These are phyloP conservation scores for Amphiprion ocellaris DNA, from an alignment of 2,113 vertebrate species.

Conservation along the genomic window DNA sequence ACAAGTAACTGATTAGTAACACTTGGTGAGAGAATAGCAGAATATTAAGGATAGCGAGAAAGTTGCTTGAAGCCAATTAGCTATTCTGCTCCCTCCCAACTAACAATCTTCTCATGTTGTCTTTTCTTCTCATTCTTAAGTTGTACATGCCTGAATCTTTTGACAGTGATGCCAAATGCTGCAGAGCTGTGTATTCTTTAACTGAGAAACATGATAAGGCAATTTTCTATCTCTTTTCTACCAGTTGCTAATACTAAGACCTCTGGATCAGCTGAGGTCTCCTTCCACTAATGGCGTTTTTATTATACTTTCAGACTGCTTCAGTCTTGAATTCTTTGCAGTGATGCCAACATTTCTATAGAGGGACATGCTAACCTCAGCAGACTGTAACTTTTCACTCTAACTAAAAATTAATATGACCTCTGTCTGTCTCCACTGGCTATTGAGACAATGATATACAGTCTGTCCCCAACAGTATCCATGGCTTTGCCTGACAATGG, in stretches of 20 bases:
- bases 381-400: slow-evolving; percentile 29
- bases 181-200: slow-evolving; percentile 27
- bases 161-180: slow-evolving; percentile 35
- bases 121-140: slow-evolving; percentile 52
- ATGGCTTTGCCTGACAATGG: slow-evolving; percentile 39
- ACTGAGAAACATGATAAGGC: slow-evolving; percentile 21
- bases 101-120: slow-evolving; percentile 69
- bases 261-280: slow-evolving; percentile 5
- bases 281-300: slow-evolving; percentile 11
- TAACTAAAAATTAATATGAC: slow-evolving; percentile 46
- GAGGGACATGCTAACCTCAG: slow-evolving; percentile 37
- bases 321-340: slow-evolving; percentile 10
- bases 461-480: slow-evolving; percentile 37
- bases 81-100: slow-evolving; percentile 32
- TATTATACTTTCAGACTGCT: slow-evolving; percentile 23
- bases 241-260: slow-evolving; percentile 11
- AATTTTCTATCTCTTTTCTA: slow-evolving; percentile 18
- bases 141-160: slow-evolving; percentile 46
- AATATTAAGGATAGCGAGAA: slow-evolving; percentile 55
- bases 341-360: slow-evolving; percentile 3
- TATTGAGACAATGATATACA: slow-evolving; percentile 38
- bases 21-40: slow-evolving; percentile 49
- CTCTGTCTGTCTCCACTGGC: slow-evolving; percentile 41
- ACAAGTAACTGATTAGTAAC: slow-evolving; percentile 71
- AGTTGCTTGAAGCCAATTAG: slow-evolving; percentile 70